Evolutionary conservation across 2,113 vertebrate species (phyloP).

Genomic region (Scomber japonicus): DNA sequence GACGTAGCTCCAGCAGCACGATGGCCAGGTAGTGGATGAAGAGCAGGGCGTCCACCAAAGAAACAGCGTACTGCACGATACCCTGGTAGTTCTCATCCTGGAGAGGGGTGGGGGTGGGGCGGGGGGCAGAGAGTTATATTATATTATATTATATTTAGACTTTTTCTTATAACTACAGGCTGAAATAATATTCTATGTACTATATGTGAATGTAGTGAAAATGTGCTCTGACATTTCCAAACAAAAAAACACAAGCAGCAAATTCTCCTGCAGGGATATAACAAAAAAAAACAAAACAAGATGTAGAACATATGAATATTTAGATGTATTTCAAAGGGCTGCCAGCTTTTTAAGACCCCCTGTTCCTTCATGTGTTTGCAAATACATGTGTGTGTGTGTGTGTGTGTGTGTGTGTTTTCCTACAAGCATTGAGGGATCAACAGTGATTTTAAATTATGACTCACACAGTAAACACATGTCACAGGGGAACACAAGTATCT

Average conservation of each 20-base stretch:
- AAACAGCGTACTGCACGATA: slow-evolving; percentile 93
- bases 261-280: slow-evolving; percentile 16
- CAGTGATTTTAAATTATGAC: slow-evolving; percentile 53
- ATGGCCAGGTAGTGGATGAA: slow-evolving; percentile 98
- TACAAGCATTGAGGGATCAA: slow-evolving; percentile 32
- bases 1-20: slow-evolving; percentile 94
- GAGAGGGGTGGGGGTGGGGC: too few species aligned
- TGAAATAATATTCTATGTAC: background rate
- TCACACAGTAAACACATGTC: slow-evolving; percentile 44
- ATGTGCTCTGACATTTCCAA: background rate
- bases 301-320: slow-evolving; percentile 68
- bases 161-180: too few species aligned
- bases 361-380: too few species aligned
- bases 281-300: slow-evolving; percentile 5
- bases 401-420: slow-evolving; percentile 23
- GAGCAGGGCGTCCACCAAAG: slow-evolving; percentile 90
- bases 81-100: slow-evolving; percentile 93
- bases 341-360: background rate
- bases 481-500: slow-evolving; percentile 35
- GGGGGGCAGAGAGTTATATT: too few species aligned
- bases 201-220: background rate
- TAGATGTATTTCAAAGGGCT: slow-evolving; percentile 50
- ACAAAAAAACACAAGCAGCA: background rate
- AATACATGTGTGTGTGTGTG: background rate
- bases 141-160: too few species aligned